Evolutionary conservation across 2,113 vertebrate genomes (phyloP).

Genomic region (Gasterosteus aculeatus): DNA sequence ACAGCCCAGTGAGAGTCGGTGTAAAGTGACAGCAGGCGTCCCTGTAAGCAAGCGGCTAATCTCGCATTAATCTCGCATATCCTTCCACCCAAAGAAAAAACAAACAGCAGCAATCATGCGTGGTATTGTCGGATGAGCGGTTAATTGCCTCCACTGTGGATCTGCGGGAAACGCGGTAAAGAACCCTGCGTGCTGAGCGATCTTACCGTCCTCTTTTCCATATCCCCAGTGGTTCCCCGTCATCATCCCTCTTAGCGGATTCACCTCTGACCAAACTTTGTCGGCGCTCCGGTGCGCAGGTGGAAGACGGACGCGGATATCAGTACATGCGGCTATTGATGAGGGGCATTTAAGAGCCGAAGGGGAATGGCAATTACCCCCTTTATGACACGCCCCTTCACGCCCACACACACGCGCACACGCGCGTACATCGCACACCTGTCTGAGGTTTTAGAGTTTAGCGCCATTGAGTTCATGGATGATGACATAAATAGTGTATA

Average conservation of each 20-base stretch:
- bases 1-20: not conserved
- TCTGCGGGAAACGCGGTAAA: not conserved
- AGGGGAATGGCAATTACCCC: slow-evolving; percentile 51
- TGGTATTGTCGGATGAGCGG: not conserved
- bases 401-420: not conserved
- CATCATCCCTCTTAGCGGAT: slow-evolving; percentile 76
- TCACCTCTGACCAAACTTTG: not conserved
- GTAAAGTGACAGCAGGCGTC: slow-evolving; percentile 42
- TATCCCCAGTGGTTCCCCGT: slow-evolving; percentile 93
- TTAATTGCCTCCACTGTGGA: not conserved
- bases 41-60: slow-evolving; percentile 62
- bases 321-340: slow-evolving; percentile 42
- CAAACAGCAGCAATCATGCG: not conserved
- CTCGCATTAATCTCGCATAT: slow-evolving; percentile 56
- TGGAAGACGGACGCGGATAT: slow-evolving; percentile 20
- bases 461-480: not conserved
- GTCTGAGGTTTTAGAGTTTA: slow-evolving; percentile 17
- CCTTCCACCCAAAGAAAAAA: not conserved
- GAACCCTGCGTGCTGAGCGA: not conserved
- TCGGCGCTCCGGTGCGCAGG: slow-evolving; percentile 10
- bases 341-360: slow-evolving; percentile 32
- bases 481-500: not conserved
- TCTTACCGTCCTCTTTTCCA: slow-evolving; percentile 91
- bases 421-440: slow-evolving; percentile 6
- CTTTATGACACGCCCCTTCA: slow-evolving; percentile 58